phyloP scores from a whole-genome alignment of 2,113 vertebrate genomes.

The Nerophis lumbriciformis region DNA sequence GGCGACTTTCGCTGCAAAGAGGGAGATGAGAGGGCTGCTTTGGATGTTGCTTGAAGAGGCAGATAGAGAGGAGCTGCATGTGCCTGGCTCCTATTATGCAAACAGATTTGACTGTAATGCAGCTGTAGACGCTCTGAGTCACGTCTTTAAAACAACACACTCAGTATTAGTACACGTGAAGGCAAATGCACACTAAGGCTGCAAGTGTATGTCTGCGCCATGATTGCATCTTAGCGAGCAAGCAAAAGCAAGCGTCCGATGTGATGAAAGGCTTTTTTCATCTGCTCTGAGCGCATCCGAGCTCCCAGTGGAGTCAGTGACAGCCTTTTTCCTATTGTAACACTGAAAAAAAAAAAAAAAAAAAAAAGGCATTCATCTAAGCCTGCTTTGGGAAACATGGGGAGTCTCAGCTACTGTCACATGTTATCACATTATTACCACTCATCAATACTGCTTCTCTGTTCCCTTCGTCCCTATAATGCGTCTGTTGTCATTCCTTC shows the following conservation, averaged over 20 bases:
- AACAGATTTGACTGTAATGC: conserved; percentile 29
- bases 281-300: conserved; percentile 57
- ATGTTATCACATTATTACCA: conserved; percentile 26
- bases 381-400: conserved; percentile 52
- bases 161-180: neutral
- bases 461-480: neutral
- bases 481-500: neutral
- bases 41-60: conserved; percentile 35
- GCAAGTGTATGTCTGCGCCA: conserved; percentile 31
- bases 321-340: conserved; percentile 68
- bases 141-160: conserved; percentile 8
- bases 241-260: conserved; percentile 46
- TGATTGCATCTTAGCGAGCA: conserved; percentile 47
- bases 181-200: conserved; percentile 2
- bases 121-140: conserved; percentile 27
- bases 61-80: conserved; percentile 12
- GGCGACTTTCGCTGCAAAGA: conserved; percentile 41
- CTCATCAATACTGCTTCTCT: conserved; percentile 8
- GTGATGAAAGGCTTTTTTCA: conserved; percentile 73
- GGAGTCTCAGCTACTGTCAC: conserved; percentile 30
- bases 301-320: conserved; percentile 59
- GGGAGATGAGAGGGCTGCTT: conserved; percentile 37
- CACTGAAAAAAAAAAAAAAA: conserved; percentile 61
- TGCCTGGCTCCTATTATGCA: conserved; percentile 22
- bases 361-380: conserved; percentile 66